phyloP scores from a whole-genome alignment of 2,797 vertebrate genomes.

The Falco naumanni region DNA sequence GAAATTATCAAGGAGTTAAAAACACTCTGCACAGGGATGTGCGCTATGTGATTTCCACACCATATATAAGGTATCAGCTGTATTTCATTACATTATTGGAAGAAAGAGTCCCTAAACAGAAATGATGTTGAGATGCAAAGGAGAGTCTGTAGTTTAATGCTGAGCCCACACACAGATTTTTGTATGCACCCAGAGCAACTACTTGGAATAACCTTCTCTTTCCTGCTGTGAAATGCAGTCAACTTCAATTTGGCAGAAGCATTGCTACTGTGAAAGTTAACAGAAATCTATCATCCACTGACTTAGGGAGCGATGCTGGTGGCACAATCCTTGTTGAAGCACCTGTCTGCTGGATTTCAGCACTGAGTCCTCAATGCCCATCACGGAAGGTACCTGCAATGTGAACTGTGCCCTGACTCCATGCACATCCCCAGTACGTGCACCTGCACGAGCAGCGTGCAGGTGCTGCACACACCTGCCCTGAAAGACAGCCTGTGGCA shows the following conservation, averaged over 20 bases:
- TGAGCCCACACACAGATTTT: background rate
- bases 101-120: background rate
- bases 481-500: background rate
- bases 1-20: background rate
- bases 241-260: background rate
- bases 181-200: background rate
- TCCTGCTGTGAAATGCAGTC: background rate
- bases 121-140: fast-evolving
- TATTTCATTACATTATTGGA: background rate
- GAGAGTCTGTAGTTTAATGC: background rate
- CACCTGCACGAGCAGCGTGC: background rate
- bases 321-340: background rate
- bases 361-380: background rate
- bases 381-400: background rate
- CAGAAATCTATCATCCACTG: background rate
- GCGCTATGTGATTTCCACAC: background rate
- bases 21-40: background rate
- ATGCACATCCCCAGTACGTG: fast-evolving
- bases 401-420: fast-evolving
- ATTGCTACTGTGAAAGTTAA: background rate
- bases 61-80: background rate
- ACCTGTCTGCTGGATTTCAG: background rate
- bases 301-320: background rate
- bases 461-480: background rate
- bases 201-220: background rate